Evolutionary conservation across 2,797 vertebrate species (phyloP), one percentile per base, ranked within the genome.

Genomic region (Coracias cyanogaster): DNA sequence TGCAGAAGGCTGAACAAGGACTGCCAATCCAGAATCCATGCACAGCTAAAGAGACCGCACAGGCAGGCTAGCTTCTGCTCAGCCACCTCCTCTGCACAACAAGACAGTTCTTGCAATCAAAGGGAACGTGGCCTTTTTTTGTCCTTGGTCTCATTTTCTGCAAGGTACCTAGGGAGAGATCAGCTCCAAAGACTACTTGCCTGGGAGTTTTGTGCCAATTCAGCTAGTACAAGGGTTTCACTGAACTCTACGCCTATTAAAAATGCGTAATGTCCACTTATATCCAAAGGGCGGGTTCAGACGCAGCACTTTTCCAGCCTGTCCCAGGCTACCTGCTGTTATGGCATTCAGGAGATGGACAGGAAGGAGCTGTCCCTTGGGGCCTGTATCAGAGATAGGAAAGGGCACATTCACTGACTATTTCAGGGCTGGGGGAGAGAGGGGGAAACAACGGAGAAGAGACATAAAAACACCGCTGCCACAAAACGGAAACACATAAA

Each of bases 71-170:
- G 70, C 72, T 92, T 55, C 82, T 84, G 79, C 87, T 86, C 90
- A 72, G 83, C 66, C 77, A 69, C 69, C 61, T 84, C 74, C 81
- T 72, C 83, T 81, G 77, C 82, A 90, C 92, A 94, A 49, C 25
- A 39, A 69, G 2, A 64, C 78, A 82, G 52, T 39, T 94, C 80
- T 49, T 33, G 66, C 73, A 48, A 79, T 83, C 84, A 83, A 84
- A 94, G 55, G n/a, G 82, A 96, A 60, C 4, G 3, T 21, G 76
- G 95, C 73, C 87, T 88, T 86, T 73, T 88, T 66, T 51, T 94
- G 96, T 95, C 95, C 95, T 96, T 96, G 95, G 87, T 93, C 94
- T 94, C 77, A 77, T 94, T 94, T 93, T 89, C 96, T 86, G 94
- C 93, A 61, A 64, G 94, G 96, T 64, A 61, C 91, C 94, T 31